Conservation (phyloP, 2,797 vertebrate species). For the Clarias fuscus region DNA sequence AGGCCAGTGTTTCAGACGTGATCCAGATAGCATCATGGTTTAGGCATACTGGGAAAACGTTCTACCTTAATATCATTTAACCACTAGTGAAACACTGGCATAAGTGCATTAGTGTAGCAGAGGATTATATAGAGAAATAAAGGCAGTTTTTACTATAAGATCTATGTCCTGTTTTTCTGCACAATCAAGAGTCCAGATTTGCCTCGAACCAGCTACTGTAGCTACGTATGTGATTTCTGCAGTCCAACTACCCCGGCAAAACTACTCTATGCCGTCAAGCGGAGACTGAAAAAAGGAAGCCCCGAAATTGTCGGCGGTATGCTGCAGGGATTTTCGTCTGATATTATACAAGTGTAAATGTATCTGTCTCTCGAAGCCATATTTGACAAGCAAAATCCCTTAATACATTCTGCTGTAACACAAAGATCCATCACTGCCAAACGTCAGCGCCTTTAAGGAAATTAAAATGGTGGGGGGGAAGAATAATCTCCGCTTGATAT, state of each 20-base stretch:
- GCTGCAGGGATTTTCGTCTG: constrained; percentile 8
- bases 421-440: constrained; percentile 36
- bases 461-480: constrained; percentile 8
- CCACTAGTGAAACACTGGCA: too few relatives aligned
- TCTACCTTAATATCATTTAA: too few relatives aligned
- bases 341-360: constrained; percentile 28
- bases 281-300: background rate
- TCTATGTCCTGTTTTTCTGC: too few relatives aligned
- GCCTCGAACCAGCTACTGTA: too few relatives aligned
- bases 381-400: constrained; percentile 21
- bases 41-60: too few relatives aligned
- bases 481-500: constrained; percentile 16
- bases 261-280: background rate
- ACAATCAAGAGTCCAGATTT: too few relatives aligned
- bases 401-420: constrained; percentile 32
- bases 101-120: too few relatives aligned
- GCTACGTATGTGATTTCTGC: background rate
- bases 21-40: too few relatives aligned
- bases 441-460: constrained; percentile 15
- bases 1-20: too few relatives aligned
- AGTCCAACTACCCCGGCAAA: background rate
- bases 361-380: constrained; percentile 24
- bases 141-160: too few relatives aligned
- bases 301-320: background rate
- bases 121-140: too few relatives aligned